Evolutionary conservation across 2,797 vertebrate genomes (phyloP).

Genomic region (Pipistrellus nathusii): DNA sequence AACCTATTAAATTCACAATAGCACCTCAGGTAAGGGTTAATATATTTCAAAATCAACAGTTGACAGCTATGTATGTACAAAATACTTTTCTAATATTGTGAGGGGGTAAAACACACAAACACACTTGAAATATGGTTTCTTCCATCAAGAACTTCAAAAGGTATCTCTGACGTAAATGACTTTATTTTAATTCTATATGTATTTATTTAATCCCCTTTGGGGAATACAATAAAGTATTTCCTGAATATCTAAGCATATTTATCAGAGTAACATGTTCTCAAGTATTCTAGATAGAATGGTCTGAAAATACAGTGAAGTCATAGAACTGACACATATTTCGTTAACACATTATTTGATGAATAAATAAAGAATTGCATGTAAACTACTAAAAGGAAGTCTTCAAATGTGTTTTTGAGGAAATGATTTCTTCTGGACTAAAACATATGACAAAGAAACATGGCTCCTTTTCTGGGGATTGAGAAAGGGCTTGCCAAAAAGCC

Average conservation of each 20-base stretch:
- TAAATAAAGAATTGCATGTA: constrained; percentile 32
- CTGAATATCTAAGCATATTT: background rate
- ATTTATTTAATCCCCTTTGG: constrained; percentile 4
- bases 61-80: background rate
- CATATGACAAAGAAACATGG: background rate
- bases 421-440: background rate
- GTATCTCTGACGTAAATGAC: background rate
- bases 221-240: background rate
- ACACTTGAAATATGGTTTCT: background rate
- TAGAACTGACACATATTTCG: background rate
- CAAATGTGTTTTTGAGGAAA: background rate
- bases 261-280: background rate
- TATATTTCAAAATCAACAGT: background rate
- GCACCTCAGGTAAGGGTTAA: background rate
- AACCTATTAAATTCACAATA: background rate
- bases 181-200: constrained; percentile 36
- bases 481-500: background rate
- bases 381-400: background rate
- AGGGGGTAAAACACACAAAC: background rate
- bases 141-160: background rate
- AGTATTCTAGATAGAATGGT: constrained; percentile 49
- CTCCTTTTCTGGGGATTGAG: constrained; percentile 11
- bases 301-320: constrained; percentile 23
- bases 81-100: background rate
- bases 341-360: constrained; percentile 53